Percentiles rank a stretch among this genome's conserved stretches.
Conservation (phyloP, 2,797 vertebrate species). For the Lagocephalus sceleratus region DNA sequence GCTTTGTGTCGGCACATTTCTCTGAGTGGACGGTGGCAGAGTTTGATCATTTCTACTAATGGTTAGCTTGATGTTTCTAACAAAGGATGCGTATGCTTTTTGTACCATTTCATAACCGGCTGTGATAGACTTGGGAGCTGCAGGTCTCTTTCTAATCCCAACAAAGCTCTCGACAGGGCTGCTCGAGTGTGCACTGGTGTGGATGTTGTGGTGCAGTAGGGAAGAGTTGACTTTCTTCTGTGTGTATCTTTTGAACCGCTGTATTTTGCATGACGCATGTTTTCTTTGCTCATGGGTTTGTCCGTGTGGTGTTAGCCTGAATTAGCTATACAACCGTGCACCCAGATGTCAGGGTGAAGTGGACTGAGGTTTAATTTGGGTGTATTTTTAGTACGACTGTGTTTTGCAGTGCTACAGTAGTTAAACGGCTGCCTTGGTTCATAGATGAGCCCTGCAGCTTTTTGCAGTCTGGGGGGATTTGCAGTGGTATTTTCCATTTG, state of each 20-base stretch:
- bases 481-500: constrained; percentile 62
- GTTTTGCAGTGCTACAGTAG: constrained; percentile 9
- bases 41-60: constrained; percentile 12
- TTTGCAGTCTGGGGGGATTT: constrained; percentile 43
- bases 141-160: constrained; percentile 33
- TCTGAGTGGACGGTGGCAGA: constrained; percentile 9
- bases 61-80: constrained; percentile 28
- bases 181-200: constrained; percentile 23
- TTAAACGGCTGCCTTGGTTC: constrained; percentile 13
- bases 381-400: constrained; percentile 10
- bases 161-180: constrained; percentile 38
- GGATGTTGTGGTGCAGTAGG: constrained; percentile 20
- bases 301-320: constrained; percentile 1
- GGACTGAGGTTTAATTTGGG: constrained; percentile 6
- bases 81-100: constrained; percentile 19
- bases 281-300: constrained; percentile 23
- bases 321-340: background rate
- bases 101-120: constrained; percentile 30
- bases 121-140: constrained; percentile 39
- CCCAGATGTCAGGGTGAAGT: constrained; percentile 4
- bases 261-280: constrained; percentile 36
- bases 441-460: constrained; percentile 20
- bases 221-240: constrained; percentile 15
- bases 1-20: constrained; percentile 12
- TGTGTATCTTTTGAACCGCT: constrained; percentile 36